These are phyloP conservation scores for Tragulus kanchil DNA, from an alignment of 2,113 vertebrate species.

Conservation along the genomic window DNA sequence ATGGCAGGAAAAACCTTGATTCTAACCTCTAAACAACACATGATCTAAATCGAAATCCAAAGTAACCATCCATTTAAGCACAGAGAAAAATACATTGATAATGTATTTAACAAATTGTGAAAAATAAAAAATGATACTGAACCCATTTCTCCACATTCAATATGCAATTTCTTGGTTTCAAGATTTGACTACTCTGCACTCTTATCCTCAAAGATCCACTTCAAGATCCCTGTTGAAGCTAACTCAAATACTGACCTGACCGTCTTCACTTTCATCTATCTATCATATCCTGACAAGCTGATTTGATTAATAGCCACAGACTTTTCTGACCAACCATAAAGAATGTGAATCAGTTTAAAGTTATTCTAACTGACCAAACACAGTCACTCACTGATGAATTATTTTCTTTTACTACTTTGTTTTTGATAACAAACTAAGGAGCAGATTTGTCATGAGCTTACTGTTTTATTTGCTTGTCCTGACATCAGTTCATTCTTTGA, in stretches of 20 bases:
- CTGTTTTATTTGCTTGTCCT: not conserved
- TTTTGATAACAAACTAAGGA: not conserved
- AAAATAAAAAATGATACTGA: not conserved
- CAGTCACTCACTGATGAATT: not conserved
- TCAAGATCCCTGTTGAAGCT: not conserved
- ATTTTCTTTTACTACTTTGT: not conserved
- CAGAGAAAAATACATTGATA: not conserved
- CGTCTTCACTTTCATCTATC: not conserved
- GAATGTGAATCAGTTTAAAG: not conserved
- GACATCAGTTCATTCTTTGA: not conserved
- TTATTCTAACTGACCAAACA: not conserved
- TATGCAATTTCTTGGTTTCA: not conserved
- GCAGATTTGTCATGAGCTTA: not conserved
- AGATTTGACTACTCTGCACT: not conserved
- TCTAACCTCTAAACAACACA: not conserved
- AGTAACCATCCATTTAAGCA: accelerated
- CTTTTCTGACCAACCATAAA: not conserved
- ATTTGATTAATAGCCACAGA: not conserved
- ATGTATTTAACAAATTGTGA: not conserved
- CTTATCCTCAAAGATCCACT: not conserved
- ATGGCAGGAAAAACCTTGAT: not conserved
- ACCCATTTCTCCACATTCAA: not conserved
- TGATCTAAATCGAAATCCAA: not conserved
- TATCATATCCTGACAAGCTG: not conserved
- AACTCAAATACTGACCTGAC: not conserved